Conservation (phyloP, 2,797 vertebrate genomes). For the Apodemus agrarius region DNA sequence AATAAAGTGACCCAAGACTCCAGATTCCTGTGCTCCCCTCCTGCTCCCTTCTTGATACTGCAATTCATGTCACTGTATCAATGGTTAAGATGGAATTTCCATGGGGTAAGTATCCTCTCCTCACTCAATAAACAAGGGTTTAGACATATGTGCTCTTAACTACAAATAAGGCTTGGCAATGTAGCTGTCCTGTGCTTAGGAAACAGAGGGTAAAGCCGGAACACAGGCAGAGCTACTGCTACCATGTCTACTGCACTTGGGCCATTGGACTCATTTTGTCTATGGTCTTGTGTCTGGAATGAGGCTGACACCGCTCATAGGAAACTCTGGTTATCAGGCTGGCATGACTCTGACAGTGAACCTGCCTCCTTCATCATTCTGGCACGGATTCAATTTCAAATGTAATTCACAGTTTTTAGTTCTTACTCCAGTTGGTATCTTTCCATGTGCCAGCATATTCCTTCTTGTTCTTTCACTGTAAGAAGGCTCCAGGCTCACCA, state of each 20-base stretch:
- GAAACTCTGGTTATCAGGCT: neutral
- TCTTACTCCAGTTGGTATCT: neutral
- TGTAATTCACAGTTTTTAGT: neutral
- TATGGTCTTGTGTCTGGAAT: neutral
- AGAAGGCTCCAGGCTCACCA: neutral
- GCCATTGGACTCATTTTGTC: neutral
- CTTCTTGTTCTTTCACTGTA: neutral
- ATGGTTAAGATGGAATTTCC: neutral
- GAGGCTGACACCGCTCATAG: neutral
- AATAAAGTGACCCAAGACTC: neutral
- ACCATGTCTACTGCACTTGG: neutral
- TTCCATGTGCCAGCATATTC: neutral
- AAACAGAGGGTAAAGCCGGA: neutral
- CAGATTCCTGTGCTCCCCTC: neutral
- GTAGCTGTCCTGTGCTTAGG: neutral
- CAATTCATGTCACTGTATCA: neutral
- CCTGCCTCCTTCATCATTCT: neutral
- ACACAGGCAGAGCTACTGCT: neutral
- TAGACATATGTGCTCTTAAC: accelerated
- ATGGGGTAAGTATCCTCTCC: neutral
- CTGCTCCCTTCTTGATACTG: neutral
- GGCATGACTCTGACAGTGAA: neutral
- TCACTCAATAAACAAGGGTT: neutral
- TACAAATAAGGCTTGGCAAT: neutral
- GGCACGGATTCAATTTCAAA: neutral